phyloP scores from a whole-genome alignment of 2,888 invertebrate species.

The Drosophila prolongata region DNA sequence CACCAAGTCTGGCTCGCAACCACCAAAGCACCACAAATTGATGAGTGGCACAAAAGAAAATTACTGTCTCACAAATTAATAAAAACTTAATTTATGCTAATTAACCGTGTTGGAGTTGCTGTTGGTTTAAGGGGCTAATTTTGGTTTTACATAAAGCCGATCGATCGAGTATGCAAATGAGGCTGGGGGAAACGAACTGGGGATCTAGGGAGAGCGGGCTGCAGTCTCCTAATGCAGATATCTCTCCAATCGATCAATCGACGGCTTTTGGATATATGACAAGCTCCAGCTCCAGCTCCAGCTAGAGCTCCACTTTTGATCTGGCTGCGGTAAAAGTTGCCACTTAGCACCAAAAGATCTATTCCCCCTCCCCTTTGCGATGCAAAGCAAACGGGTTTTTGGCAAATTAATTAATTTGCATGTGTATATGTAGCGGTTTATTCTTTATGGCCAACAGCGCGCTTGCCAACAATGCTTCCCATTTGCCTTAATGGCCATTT shows the following conservation, averaged over 20 bases:
- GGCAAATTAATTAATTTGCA: constrained; percentile 68
- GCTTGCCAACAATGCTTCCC: constrained; percentile 58
- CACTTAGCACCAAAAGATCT: constrained; percentile 39
- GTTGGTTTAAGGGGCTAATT: constrained; percentile 42
- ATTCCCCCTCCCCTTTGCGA: neutral
- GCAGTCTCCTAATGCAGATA: constrained; percentile 27
- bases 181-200: constrained; percentile 14
- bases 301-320: constrained; percentile 15
- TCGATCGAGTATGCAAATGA: constrained; percentile 66
- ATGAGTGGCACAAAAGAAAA: constrained; percentile 59
- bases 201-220: neutral
- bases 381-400: constrained; percentile 14
- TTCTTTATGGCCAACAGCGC: constrained; percentile 51
- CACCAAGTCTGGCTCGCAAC: constrained; percentile 65
- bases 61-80: constrained; percentile 76
- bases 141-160: constrained; percentile 61
- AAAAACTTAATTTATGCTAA: constrained; percentile 76
- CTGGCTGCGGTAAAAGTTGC: constrained; percentile 41
- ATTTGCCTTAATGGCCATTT: constrained; percentile 63
- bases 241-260: constrained; percentile 43
- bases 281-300: constrained; percentile 1
- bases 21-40: constrained; percentile 6
- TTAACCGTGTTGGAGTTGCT: constrained; percentile 38
- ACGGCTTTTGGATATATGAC: constrained; percentile 20
- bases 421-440: constrained; percentile 65